Conservation (phyloP, 1,140 invertebrate species). For the Neodiprion fabricii region DNA sequence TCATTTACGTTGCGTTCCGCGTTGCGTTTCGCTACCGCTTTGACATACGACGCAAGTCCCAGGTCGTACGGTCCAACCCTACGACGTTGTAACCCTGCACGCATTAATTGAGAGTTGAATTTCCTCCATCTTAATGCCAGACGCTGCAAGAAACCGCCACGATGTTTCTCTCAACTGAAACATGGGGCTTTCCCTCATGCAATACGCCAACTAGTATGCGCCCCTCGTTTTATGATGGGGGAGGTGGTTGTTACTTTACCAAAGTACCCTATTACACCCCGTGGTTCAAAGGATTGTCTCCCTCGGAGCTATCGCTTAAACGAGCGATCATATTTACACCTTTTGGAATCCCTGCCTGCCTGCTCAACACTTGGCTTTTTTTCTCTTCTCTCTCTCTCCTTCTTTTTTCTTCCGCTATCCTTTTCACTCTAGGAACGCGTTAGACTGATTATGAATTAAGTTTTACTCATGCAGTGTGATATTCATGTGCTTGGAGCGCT, state of each 20-base stretch:
- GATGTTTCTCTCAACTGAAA: conserved; percentile 5
- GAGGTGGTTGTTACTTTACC: conserved; percentile 7
- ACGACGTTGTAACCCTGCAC: background rate
- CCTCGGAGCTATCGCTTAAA: conserved; percentile 9
- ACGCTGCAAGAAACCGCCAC: background rate
- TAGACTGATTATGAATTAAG: conserved; percentile 6
- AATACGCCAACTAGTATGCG: background rate
- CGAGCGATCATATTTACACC: conserved; percentile 23
- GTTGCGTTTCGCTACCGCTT: background rate
- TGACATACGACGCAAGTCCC: background rate
- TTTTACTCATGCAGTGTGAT: background rate
- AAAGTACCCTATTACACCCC: conserved; percentile 11
- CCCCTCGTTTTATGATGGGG: background rate
- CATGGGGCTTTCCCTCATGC: conserved; percentile 8
- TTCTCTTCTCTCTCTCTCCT: background rate
- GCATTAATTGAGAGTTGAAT: conserved; percentile 20
- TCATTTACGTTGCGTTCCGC: background rate
- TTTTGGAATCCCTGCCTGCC: conserved; percentile 13
- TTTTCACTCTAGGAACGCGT: conserved; percentile 5
- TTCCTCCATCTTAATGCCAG: background rate
- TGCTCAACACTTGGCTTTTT: conserved; percentile 4
- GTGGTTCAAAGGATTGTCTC: conserved; percentile 8
- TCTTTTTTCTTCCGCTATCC: conserved; percentile 8
- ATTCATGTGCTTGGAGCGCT: background rate
- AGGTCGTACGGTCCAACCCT: background rate